Evolutionary conservation across 2,113 vertebrate genomes (phyloP).

Genomic region (Tragelaphus buxtoni): DNA sequence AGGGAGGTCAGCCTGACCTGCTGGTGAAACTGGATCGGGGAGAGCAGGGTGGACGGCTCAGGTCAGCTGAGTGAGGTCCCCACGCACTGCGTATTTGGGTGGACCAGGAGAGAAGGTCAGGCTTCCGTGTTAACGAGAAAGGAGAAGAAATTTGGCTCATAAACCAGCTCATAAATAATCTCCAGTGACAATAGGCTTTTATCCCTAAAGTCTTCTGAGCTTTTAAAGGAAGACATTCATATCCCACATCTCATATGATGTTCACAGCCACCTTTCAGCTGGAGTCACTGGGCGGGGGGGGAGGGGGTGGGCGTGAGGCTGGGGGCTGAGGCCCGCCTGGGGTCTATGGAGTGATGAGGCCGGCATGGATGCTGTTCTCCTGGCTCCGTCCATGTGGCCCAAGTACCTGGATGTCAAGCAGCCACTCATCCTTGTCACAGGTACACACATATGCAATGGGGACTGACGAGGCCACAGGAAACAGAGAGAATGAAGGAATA

Average conservation of each 20-base stretch:
- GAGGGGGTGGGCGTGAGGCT: no score
- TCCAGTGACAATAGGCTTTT: neutral
- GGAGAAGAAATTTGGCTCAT: neutral
- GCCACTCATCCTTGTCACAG: neutral
- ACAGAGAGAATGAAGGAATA: neutral
- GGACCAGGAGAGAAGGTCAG: neutral
- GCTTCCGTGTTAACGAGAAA: neutral
- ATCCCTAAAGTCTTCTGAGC: neutral
- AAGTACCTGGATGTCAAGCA: neutral
- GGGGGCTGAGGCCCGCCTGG: rapidly evolving
- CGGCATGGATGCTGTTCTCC: neutral
- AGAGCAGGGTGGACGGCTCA: neutral
- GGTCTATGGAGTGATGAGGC: neutral
- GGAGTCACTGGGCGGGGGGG: neutral
- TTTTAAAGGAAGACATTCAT: neutral
- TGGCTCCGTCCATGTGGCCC: neutral
- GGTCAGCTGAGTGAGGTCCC: neutral
- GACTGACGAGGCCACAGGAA: neutral
- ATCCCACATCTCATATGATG: neutral
- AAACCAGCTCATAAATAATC: constrained; percentile 13
- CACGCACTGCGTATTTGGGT: rapidly evolving
- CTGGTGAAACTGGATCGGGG: neutral
- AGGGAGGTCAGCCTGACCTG: neutral
- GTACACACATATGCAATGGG: rapidly evolving
- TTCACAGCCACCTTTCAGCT: neutral